A percentile compares a stretch with the other conserved stretches of the same genome.
phyloP scores from a whole-genome alignment of 2,888 invertebrate genomes.

The Lepidochitona cinerea region DNA sequence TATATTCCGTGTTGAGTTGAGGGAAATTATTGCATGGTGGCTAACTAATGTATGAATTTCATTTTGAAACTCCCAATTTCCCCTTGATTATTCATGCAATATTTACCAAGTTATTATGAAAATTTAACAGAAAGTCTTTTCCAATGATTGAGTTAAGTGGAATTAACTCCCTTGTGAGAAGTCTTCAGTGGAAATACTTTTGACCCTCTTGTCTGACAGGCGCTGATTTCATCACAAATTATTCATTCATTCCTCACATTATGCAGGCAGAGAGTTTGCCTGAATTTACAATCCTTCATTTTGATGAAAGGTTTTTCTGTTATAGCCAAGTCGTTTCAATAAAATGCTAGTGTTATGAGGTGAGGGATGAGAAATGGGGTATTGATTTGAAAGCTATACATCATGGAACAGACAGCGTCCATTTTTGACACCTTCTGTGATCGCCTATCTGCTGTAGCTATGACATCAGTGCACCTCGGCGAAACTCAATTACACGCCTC shows the following conservation, averaged over 20 bases:
- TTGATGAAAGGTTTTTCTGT: slow-evolving; percentile 13
- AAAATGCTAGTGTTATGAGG: not conserved
- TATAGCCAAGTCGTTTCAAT: slow-evolving; percentile 2
- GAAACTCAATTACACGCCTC: slow-evolving; percentile 1
- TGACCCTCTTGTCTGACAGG: not conserved
- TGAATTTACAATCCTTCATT: slow-evolving; percentile 12
- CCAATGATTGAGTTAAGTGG: too few relatives aligned
- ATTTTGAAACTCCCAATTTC: too few relatives aligned
- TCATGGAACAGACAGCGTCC: not conserved
- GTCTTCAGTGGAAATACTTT: not conserved
- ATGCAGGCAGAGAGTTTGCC: slow-evolving; percentile 4
- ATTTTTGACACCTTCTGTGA: not conserved
- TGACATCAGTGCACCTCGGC: not conserved
- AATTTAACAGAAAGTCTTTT: too few relatives aligned
- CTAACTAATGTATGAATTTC: too few relatives aligned
- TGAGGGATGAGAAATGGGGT: not conserved
- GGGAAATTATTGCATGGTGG: too few relatives aligned
- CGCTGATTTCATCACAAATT: not conserved
- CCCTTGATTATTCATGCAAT: too few relatives aligned
- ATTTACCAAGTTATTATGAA: too few relatives aligned
- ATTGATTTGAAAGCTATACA: not conserved
- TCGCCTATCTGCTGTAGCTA: not conserved
- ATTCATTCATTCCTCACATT: not conserved
- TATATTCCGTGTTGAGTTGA: too few relatives aligned
- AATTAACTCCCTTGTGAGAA: too few relatives aligned